Evolutionary conservation across 1,140 invertebrate genomes (phyloP), one percentile per base, ranked within the genome.

Genomic region (Ylistrum balloti): DNA sequence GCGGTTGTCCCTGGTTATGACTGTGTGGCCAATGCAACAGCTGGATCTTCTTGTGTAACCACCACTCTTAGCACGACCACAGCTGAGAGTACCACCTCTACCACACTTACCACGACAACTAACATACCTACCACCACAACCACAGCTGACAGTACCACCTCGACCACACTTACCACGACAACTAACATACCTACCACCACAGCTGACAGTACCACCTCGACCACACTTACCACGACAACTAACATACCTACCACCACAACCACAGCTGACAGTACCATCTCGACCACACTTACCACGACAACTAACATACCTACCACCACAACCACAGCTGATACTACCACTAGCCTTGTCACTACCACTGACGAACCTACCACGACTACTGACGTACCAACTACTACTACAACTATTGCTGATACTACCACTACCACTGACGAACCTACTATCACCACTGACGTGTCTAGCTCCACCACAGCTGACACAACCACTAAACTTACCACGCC

Each of bases 301-400:
- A 91, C 90, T 91, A 86, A 56, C 85, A 22, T 74, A 86, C 20
- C 33, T 10, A 48, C 88, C 33, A 86, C 33, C 88, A 56, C 45
- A 20, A 56, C 45, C 13, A 11, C 20, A 15, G 22, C 45, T 20
- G 45, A 56, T 17, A 56, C 45, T 20, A 56, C 45, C 22, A 56
- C 45, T 20, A 48, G 88, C 41, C 35, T 88, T 88, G 48, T 88
- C 88, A 87, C 90, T 88, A 88, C 90, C 88, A 90, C 90, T 90
- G 35, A 48, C n/a, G 48, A 33, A 85, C 34, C 90, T 41, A 88
- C 86, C 85, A 88, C 56, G 35, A 88, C 86, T 85, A 88, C 56
- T 34, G 32, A 33, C 74, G 48, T 56, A 85, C 11, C 87, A 22
- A 88, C 41, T 86, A 90, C 87, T 38, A 74, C 48, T 88, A 90